Evolutionary conservation across 2,113 vertebrate genomes (phyloP).

Genomic region (Phylloscopus whistleri): DNA sequence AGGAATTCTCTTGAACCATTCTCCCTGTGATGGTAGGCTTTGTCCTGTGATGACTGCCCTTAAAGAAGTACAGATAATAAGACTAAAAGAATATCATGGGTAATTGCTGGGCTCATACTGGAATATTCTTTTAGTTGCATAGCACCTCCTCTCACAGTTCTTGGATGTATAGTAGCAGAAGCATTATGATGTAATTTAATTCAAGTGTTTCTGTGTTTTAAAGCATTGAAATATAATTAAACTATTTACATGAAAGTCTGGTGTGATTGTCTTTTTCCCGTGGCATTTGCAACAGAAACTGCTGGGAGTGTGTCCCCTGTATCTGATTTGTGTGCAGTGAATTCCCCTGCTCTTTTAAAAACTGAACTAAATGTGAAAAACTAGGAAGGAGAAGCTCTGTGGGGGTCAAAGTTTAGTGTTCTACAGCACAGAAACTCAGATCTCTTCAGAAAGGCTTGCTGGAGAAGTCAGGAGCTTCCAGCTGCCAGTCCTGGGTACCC

Average conservation of each 20-base stretch:
- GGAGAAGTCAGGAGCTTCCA: neutral
- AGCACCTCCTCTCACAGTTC: neutral
- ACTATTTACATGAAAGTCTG: slow-evolving; percentile 57
- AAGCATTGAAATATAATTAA: slow-evolving; percentile 61
- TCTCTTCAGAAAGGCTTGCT: neutral
- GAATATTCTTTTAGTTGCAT: slow-evolving; percentile 36
- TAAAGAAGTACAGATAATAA: neutral
- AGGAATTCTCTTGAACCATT: neutral
- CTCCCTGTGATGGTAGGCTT: neutral
- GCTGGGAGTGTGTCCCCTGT: neutral
- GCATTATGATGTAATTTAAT: slow-evolving; percentile 56
- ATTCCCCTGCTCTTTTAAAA: neutral
- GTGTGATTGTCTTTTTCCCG: neutral
- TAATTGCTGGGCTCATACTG: slow-evolving; percentile 21
- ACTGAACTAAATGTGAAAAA: neutral
- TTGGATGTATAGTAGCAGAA: slow-evolving; percentile 46
- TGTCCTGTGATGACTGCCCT: neutral
- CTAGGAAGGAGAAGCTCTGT: neutral
- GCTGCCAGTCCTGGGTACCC: neutral
- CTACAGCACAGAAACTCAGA: neutral
- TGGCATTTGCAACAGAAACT: neutral
- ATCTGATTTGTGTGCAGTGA: neutral
- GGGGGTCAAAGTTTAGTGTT: neutral
- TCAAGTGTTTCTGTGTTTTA: slow-evolving; percentile 60
- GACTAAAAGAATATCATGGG: neutral